Evolutionary conservation across 2,797 vertebrate genomes (phyloP), one percentile per base, ranked within the genome.

Genomic region (Pangasius larnaudii): DNA sequence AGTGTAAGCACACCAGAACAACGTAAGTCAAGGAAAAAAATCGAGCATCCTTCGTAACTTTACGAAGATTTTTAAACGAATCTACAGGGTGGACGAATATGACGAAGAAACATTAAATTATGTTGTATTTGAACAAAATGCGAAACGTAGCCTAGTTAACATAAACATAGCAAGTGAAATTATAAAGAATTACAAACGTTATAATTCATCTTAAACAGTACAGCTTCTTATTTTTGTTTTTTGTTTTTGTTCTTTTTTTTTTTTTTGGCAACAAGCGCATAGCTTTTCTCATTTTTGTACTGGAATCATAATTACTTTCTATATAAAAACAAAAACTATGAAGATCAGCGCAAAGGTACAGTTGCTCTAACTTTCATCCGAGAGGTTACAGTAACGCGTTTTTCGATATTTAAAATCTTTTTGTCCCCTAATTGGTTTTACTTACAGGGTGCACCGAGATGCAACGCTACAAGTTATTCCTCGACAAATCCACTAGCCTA

Each of bases 401-500:
- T 49, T 16, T 42, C 22, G 1, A 30, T 75, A n/a, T 61, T 77
- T 75, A 49, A 49, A 90, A 90, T 80, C n/a, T 22, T 82, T 93
- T 78, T 49, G 51, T 85, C 27, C 63, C 81, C 88, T 90, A 90
- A 89, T 78, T 86, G 87, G 39, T 75, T 77, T 88, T 36, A 89
- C 81, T 88, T 89, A 89, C 85, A 91, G 88, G 89, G 89, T 79
- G 89, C 89, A 79, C 89, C 89, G 91, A 85, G 74, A 80, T 88
- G 92, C 87, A 75, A 69, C 89, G 87, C 91, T 92, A 94, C 85
- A 77, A 85, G 90, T 93, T 92, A 90, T 87, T 92, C 85, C 84
- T 92, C 87, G 87, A 92, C 88, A 94, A 92, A 91, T 75, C 90
- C 71, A 85, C 92, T 92, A 93, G 90, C 92, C 92, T 94, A 93